Evolutionary conservation across 2,113 vertebrate species (phyloP).

Genomic region (Esox niger): DNA sequence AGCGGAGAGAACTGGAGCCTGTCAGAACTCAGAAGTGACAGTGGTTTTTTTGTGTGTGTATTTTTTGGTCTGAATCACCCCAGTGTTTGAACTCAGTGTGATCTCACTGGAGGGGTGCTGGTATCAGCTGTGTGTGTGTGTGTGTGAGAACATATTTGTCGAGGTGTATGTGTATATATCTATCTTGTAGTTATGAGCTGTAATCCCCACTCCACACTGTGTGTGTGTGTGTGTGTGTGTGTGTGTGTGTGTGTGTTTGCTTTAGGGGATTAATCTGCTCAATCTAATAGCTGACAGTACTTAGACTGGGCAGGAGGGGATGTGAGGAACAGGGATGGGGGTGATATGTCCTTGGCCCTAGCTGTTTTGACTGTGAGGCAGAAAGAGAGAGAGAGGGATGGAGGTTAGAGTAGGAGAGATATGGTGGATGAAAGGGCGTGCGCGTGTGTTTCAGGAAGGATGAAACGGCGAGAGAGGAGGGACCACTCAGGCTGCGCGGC

Average conservation of each 20-base stretch:
- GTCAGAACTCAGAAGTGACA: neutral
- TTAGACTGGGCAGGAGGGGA: neutral
- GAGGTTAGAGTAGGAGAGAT: neutral
- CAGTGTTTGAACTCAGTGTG: constrained; percentile 1
- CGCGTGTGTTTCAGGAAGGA: constrained; percentile 25
- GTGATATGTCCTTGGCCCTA: neutral
- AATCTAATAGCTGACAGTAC: neutral
- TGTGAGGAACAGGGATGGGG: neutral
- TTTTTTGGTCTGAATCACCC: neutral
- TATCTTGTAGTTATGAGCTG: too few relatives aligned
- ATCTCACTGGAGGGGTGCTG: neutral
- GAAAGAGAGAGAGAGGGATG: neutral
- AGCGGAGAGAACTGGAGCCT: neutral
- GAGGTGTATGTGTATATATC: neutral
- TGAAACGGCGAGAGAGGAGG: constrained; percentile 4
- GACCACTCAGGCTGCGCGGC: constrained; percentile 45
- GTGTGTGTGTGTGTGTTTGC: neutral
- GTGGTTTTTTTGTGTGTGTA: neutral
- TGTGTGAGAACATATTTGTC: neutral
- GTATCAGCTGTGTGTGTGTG: neutral
- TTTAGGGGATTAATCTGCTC: neutral
- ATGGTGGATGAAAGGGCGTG: neutral
- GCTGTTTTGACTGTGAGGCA: neutral
- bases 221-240: neutral
- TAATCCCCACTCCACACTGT: neutral